A percentile compares a stretch with the other conserved stretches of the same genome.
These are phyloP conservation scores for Cataglyphis altisquamis DNA, from an alignment of 2,888 invertebrate species.

Conservation along the genomic window DNA sequence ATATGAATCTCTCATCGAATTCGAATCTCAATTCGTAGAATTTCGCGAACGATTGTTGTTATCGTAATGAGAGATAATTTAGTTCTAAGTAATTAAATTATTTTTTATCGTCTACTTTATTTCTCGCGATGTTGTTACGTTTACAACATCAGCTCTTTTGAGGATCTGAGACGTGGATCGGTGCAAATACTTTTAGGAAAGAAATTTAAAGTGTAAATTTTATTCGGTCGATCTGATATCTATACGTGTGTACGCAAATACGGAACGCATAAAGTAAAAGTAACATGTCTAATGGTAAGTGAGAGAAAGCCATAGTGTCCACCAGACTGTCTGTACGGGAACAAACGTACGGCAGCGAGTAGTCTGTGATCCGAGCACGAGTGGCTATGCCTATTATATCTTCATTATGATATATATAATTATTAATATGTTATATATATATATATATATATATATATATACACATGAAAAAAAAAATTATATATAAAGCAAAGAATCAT, in stretches of 20 bases:
- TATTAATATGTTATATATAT: constrained; percentile 83
- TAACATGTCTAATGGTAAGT: constrained; percentile 68
- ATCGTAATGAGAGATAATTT: constrained; percentile 35
- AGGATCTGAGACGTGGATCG: constrained; percentile 63
- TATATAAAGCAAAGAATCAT: constrained; percentile 78
- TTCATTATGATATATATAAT: constrained; percentile 84
- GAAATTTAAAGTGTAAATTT: constrained; percentile 61
- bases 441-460: constrained; percentile 76
- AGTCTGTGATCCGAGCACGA: constrained; percentile 86
- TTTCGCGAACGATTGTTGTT: constrained; percentile 44
- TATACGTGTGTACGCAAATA: constrained; percentile 74
- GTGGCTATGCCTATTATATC: constrained; percentile 86
- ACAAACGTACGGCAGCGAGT: constrained; percentile 83
- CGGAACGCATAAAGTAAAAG: constrained; percentile 62
- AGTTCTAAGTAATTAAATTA: constrained; percentile 36
- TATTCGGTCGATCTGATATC: constrained; percentile 64
- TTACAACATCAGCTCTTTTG: constrained; percentile 41
- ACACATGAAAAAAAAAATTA: constrained; percentile 70
- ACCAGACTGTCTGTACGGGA: constrained; percentile 84
- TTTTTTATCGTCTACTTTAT: constrained; percentile 23
- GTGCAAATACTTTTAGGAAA: constrained; percentile 59
- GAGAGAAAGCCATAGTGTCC: constrained; percentile 84
- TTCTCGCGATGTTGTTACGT: constrained; percentile 12
- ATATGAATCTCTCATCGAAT: constrained; percentile 53
- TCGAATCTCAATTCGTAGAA: constrained; percentile 46